Evolutionary conservation across 2,113 vertebrate genomes (phyloP).

Genomic region (Corapipo altera): DNA sequence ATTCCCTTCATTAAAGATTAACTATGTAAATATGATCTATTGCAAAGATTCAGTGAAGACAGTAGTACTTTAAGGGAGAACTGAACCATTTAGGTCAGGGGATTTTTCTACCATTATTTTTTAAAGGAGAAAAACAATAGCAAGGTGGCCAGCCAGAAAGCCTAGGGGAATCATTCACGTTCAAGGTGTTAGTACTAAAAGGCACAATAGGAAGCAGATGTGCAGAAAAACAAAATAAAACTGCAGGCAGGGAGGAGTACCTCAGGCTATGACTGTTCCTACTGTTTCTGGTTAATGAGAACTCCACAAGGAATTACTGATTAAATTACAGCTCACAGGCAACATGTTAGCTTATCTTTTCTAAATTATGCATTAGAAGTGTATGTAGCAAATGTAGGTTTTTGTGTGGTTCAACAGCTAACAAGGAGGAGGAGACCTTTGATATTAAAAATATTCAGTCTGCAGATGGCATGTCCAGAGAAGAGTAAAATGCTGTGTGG

Average conservation of each 20-base stretch:
- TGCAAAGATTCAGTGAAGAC: neutral
- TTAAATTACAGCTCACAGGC: neutral
- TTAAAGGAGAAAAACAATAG: conserved; percentile 2
- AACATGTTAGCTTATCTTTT: neutral
- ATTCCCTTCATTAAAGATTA: neutral
- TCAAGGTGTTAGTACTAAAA: conserved; percentile 56
- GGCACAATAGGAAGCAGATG: conserved; percentile 58
- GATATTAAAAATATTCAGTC: neutral
- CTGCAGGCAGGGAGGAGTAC: conserved; percentile 8
- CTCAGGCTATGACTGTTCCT: neutral
- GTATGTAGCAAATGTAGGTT: neutral
- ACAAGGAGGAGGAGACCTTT: neutral
- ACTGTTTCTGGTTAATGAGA: conserved; percentile 15
- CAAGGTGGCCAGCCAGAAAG: conserved; percentile 45
- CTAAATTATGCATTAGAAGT: neutral
- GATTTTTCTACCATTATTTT: neutral
- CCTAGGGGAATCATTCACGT: neutral
- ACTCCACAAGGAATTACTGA: neutral
- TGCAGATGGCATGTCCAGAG: neutral
- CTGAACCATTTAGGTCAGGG: neutral
- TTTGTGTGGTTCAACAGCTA: neutral
- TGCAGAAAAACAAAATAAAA: conserved; percentile 38
- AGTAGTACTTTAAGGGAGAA: neutral
- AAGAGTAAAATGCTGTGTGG: neutral
- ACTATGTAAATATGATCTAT: neutral